These are phyloP conservation scores for Micrasema longulum DNA, from an alignment of 1,140 invertebrate species.

Conservation along the genomic window DNA sequence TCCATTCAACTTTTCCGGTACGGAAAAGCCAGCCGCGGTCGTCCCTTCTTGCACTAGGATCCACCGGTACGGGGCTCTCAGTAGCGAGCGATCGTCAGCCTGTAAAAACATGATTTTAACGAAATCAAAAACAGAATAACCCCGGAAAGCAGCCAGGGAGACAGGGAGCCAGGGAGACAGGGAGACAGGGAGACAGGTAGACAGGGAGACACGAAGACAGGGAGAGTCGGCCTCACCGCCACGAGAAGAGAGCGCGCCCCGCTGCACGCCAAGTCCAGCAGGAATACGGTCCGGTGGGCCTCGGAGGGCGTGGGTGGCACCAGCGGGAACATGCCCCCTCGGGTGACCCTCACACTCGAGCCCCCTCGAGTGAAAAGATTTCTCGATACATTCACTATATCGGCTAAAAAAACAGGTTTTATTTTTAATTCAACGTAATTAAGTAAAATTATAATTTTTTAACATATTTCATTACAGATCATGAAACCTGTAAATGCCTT, in stretches of 20 bases:
- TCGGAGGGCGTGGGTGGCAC: background rate
- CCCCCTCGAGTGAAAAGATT: background rate
- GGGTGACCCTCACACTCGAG: background rate
- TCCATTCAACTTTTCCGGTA: background rate
- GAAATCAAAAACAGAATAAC: no score
- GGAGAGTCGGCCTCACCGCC: background rate
- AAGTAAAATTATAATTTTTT: no score
- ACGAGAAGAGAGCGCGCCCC: background rate
- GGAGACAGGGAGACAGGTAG: no score
- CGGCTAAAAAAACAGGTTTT: no score
- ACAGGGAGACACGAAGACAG: no score
- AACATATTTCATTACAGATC: no score
- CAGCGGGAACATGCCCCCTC: background rate
- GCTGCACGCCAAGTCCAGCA: background rate
- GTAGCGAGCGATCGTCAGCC: background rate
- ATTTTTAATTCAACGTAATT: no score
- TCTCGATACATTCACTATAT: background rate
- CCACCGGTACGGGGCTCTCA: constrained; percentile 2
- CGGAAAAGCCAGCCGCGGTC: background rate
- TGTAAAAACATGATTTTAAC: background rate
- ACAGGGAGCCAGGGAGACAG: no score
- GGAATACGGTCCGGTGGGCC: background rate
- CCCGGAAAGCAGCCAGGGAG: no score
- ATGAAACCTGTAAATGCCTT: no score
- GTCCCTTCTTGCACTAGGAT: background rate